Evolutionary conservation across 2,888 invertebrate genomes (phyloP).

Genomic region (Synanthedon tipuliformis): DNA sequence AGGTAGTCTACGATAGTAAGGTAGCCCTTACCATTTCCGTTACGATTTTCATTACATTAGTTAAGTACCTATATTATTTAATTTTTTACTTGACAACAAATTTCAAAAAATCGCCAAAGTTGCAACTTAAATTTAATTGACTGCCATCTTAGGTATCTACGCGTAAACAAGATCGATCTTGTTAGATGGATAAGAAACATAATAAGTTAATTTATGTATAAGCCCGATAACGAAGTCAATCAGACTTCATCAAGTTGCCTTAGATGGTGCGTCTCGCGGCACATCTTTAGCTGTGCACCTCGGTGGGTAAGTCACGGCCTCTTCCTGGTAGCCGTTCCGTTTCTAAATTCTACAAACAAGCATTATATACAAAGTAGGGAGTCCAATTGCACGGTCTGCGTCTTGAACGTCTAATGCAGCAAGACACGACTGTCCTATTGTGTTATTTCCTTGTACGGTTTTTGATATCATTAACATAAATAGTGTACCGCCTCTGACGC

Average conservation of each 20-base stretch:
- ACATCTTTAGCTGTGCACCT: slow-evolving; percentile 35
- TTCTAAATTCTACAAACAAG: slow-evolving; percentile 60
- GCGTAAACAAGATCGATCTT: background rate
- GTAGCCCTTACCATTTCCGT: no score
- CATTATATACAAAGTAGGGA: slow-evolving; percentile 63
- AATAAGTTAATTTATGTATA: slow-evolving; percentile 11
- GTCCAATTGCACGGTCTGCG: slow-evolving; percentile 51
- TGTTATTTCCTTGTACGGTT: slow-evolving; percentile 63
- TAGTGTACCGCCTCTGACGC: slow-evolving; percentile 44
- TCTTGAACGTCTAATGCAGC: slow-evolving; percentile 56
- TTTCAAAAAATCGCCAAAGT: no score
- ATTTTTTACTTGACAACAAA: no score
- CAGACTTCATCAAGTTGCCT: slow-evolving; percentile 39
- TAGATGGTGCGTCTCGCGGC: slow-evolving; percentile 34
- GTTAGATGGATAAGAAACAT: background rate
- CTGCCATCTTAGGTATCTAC: no score
- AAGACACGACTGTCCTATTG: slow-evolving; percentile 64
- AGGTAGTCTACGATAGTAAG: no score
- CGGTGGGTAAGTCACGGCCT: slow-evolving; percentile 50
- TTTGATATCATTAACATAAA: slow-evolving; percentile 65
- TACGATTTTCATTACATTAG: no score
- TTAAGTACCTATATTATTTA: no score
- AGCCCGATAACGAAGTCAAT: slow-evolving; percentile 45
- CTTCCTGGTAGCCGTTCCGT: slow-evolving; percentile 53
- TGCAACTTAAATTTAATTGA: no score